A percentile compares a stretch with the other conserved stretches of the same genome.
Evolutionary conservation across 2,113 vertebrate genomes (phyloP).

Genomic region (Rhinogobius similis): DNA sequence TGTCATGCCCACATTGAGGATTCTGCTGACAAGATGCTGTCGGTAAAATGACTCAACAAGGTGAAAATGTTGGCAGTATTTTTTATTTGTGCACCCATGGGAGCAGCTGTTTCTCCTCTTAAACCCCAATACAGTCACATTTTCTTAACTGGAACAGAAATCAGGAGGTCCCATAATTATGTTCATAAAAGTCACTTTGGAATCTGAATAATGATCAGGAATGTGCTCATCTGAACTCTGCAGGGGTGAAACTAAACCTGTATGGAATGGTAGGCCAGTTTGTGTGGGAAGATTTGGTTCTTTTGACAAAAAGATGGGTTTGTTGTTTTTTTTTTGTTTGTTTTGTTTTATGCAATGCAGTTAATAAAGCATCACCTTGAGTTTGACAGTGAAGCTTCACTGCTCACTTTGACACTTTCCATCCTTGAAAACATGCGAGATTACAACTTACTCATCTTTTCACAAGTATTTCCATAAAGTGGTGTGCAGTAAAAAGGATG

Average conservation of each 20-base stretch:
- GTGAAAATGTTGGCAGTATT: constrained; percentile 32
- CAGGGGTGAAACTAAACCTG: constrained; percentile 11
- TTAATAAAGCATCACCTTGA: constrained; percentile 18
- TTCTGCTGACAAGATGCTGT: constrained; percentile 44
- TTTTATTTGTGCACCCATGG: constrained; percentile 20
- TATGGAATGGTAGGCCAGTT: constrained; percentile 21
- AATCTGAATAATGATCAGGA: constrained; percentile 58
- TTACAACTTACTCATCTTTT: constrained; percentile 30
- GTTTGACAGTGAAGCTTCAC: constrained; percentile 19
- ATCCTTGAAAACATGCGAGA: constrained; percentile 9
- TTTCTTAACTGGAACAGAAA: constrained; percentile 51
- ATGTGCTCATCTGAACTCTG: constrained; percentile 32
- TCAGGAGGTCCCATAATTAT: constrained; percentile 56
- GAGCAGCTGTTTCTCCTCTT: constrained; percentile 54
- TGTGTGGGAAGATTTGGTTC: background rate
- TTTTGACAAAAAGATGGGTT: constrained; percentile 25
- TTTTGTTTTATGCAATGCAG: too few relatives aligned
- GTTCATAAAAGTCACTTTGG: constrained; percentile 52
- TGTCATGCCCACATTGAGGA: constrained; percentile 24
- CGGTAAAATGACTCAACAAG: constrained; percentile 40
- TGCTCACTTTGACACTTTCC: constrained; percentile 18
- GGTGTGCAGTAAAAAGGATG: constrained; percentile 60
- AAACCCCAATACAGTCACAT: constrained; percentile 31
- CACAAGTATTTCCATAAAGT: constrained; percentile 43
- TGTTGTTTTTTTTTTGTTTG: too few relatives aligned